phyloP scores from a whole-genome alignment of 2,113 vertebrate species.

The Chlamydotis undulata region DNA sequence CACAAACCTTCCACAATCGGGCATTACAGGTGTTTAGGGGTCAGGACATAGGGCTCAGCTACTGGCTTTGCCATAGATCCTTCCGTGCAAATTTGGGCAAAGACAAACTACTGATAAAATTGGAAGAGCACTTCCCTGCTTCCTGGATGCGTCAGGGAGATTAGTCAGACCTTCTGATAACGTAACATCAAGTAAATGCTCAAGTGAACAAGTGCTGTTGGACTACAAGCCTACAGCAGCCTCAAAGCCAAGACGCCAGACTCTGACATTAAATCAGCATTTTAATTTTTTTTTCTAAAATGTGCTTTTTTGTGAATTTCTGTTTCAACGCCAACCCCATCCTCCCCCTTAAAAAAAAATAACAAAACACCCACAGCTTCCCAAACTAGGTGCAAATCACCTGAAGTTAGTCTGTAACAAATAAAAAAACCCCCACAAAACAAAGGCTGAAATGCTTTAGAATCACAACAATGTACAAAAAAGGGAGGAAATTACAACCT shows the following conservation, averaged over 20 bases:
- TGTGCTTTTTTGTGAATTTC: slow-evolving; percentile 61
- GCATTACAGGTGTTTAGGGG: neutral
- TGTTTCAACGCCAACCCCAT: slow-evolving; percentile 36
- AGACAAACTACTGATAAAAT: neutral
- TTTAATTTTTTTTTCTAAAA: slow-evolving; percentile 72
- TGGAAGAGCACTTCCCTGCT: neutral
- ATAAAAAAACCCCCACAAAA: slow-evolving; percentile 43
- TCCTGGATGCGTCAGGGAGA: neutral
- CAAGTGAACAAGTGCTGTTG: neutral
- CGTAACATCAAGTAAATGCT: neutral
- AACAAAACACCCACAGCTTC: neutral
- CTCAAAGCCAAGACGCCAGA: slow-evolving; percentile 49
- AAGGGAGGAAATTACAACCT: slow-evolving; percentile 74
- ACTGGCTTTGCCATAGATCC: neutral
- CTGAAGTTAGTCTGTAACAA: slow-evolving; percentile 70
- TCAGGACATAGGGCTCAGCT: neutral
- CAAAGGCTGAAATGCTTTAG: slow-evolving; percentile 78
- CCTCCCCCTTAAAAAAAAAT: slow-evolving; percentile 49
- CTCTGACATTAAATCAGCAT: slow-evolving; percentile 50
- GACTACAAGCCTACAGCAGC: neutral
- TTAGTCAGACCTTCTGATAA: neutral
- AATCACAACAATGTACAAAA: slow-evolving; percentile 80
- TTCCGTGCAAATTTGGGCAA: neutral
- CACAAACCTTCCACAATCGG: neutral
- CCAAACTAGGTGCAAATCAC: slow-evolving; percentile 55